Conservation (phyloP, 92 coral and sea anemone genomes). For the Zoanthus sociatus region DNA sequence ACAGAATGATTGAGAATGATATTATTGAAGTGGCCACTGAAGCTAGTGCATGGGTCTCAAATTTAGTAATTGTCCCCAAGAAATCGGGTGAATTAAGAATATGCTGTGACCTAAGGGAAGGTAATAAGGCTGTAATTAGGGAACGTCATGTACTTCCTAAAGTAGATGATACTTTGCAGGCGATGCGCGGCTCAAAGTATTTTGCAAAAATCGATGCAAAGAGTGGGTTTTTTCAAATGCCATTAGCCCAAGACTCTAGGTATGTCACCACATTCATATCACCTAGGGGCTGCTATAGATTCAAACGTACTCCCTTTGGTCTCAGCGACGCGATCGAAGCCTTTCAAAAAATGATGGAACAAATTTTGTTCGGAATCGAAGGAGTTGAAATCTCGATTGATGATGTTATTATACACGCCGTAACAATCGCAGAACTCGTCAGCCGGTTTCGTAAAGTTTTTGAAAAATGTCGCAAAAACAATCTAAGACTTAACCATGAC, state of each 20-base stretch:
- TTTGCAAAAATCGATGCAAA: background rate
- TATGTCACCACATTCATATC: too few species aligned
- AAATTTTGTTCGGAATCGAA: background rate
- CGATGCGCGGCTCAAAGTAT: constrained; percentile 41
- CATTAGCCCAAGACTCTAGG: too few species aligned
- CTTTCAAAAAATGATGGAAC: too few species aligned
- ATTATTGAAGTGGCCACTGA: constrained; percentile 50
- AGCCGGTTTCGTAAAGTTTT: constrained; percentile 33
- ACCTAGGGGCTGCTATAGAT: too few species aligned
- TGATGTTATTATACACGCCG: constrained; percentile 57
- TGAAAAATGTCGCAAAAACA: constrained; percentile 35
- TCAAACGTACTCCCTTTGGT: too few species aligned
- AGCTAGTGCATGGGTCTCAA: constrained; percentile 61
- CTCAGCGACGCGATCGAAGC: too few species aligned
- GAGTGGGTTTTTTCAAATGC: background rate
- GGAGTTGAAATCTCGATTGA: constrained; percentile 54
- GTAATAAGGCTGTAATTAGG: constrained; percentile 56
- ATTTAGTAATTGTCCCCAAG: constrained; percentile 51
- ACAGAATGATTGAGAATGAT: constrained; percentile 55
- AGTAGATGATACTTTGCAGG: constrained; percentile 59
- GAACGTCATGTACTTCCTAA: constrained; percentile 67
- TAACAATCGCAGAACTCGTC: constrained; percentile 43
- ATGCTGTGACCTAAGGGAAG: constrained; percentile 56
- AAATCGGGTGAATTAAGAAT: constrained; percentile 51
- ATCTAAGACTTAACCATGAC: constrained; percentile 20